Conservation (phyloP, 2,888 invertebrate species). For the Xylophagus ater region DNA sequence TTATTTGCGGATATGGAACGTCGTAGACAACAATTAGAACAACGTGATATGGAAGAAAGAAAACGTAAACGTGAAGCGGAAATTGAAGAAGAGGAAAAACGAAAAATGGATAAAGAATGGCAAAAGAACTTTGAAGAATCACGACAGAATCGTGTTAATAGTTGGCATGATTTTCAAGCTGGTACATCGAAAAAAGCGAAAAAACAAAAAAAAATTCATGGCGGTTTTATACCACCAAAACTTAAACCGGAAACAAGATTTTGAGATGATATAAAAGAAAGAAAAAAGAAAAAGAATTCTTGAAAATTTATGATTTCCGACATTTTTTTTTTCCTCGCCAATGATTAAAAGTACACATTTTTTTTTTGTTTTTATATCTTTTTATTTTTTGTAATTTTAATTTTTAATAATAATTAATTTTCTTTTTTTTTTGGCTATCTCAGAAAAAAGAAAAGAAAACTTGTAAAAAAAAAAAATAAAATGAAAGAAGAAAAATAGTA, state of each 20-base stretch:
- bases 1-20: conserved; percentile 93
- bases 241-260: conserved; percentile 89
- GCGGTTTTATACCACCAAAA: conserved; percentile 78
- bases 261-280: too few species aligned
- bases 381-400: too few species aligned
- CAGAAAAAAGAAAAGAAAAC: too few species aligned
- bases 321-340: too few species aligned
- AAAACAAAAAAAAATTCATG: conserved; percentile 66
- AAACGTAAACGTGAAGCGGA: conserved; percentile 90
- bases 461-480: too few species aligned
- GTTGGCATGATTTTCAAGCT: conserved; percentile 86
- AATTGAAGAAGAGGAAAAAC: conserved; percentile 83
- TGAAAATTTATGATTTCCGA: too few species aligned
- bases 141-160: conserved; percentile 79
- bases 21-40: conserved; percentile 75
- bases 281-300: too few species aligned
- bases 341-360: too few species aligned
- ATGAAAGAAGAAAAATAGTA: too few species aligned
- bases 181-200: conserved; percentile 57
- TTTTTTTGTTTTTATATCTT: too few species aligned
- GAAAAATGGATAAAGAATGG: conserved; percentile 89
- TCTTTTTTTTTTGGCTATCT: too few species aligned
- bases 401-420: too few species aligned
- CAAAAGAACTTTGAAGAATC: conserved; percentile 98
- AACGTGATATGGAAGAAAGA: conserved; percentile 83